Percentiles rank a stretch among this genome's conserved stretches.
Evolutionary conservation across 2,797 vertebrate species (phyloP).

Genomic region (Gephyroberyx darwinii): DNA sequence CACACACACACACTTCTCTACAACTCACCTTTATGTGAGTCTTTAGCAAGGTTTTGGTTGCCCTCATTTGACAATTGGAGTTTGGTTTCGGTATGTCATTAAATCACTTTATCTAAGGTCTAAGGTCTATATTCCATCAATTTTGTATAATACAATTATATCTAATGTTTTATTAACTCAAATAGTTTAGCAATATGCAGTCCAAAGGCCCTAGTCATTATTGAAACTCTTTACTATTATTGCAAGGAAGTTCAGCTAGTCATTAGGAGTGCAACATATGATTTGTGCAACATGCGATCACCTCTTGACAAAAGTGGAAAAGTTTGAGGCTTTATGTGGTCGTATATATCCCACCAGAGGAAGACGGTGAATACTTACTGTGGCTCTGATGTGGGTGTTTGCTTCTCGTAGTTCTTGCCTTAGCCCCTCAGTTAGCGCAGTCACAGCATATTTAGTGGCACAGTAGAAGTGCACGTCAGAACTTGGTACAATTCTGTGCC

Average conservation of each 20-base stretch:
- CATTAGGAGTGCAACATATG: not conserved
- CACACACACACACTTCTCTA: not conserved
- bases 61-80: not conserved
- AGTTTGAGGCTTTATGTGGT: not conserved
- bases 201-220: too few species aligned
- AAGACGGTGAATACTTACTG: slow-evolving; percentile 79
- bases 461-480: slow-evolving; percentile 91
- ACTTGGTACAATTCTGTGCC: slow-evolving; percentile 86
- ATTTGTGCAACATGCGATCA: too few species aligned
- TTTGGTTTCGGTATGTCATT: not conserved
- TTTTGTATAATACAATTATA: not conserved
- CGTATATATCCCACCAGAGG: not conserved
- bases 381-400: slow-evolving; percentile 92
- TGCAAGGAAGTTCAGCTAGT: not conserved
- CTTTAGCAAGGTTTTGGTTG: too few species aligned
- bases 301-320: not conserved
- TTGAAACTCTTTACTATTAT: not conserved
- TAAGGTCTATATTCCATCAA: not conserved
- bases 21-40: too few species aligned
- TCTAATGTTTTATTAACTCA: not conserved
- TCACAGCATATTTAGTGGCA: slow-evolving; percentile 95
- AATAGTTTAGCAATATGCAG: too few species aligned
- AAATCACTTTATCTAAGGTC: not conserved
- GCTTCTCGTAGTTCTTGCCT: slow-evolving; percentile 93
- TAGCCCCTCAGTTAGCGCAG: slow-evolving; percentile 92